Evolutionary conservation across 1,140 invertebrate genomes (phyloP), one percentile per base, ranked within the genome.

Genomic region (Platyura marginata): DNA sequence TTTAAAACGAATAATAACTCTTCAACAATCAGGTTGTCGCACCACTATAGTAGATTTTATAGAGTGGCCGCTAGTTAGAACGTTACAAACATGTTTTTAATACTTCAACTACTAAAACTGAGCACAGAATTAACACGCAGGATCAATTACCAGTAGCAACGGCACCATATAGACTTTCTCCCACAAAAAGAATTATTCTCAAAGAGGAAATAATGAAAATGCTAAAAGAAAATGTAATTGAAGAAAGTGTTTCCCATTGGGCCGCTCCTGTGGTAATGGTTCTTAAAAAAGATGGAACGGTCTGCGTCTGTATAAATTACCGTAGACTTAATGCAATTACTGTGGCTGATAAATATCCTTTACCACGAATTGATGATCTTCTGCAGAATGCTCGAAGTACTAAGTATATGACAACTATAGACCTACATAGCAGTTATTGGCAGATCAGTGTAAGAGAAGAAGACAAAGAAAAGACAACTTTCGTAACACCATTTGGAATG

Each of bases 401-500:
- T 8, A 49, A 52, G 40, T 65, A 57, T 44, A 70, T 72, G 44
- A 53, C 54, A 1, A 57, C 57, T 0, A 41, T 73, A 15, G 68
- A 74, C 51, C 44, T 68, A n/a, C 48, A 49, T 0, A 56, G 48
- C 29, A 70, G 70, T 4, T 74, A 66, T 54, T 65, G 62, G 50
- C 69, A 74, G 48, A 56, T 73, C 3, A 21, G 13, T 21, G 40
- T 50, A 21, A 38, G 49, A 0, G 10, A 21, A 16, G 32, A 36
- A 5, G 56, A 61, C 46, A 49, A 40, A 16, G 47, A 57, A 6
- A 71, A 71, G 49, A 69, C 68, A 1, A 63, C 64, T 0, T 69
- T 70, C 45, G 47, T 50, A 0, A 57, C 55, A 1, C 49, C 47
- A 0, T 49, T 51, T 18, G 59, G 61, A 0, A 49, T 49, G 20